Evolutionary conservation across 2,797 vertebrate species (phyloP).

Genomic region (Astyanax mexicanus): DNA sequence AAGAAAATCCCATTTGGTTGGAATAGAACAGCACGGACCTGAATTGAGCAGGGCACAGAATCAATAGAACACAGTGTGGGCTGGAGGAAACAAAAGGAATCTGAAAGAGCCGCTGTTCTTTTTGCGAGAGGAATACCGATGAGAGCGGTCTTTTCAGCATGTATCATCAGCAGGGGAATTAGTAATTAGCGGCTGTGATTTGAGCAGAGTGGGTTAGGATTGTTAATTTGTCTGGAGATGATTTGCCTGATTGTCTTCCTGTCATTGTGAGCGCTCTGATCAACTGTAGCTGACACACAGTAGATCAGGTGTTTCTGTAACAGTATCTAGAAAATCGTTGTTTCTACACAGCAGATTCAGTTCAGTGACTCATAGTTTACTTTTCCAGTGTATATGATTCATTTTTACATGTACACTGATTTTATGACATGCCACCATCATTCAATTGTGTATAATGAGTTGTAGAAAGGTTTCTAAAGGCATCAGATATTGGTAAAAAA

Average conservation of each 20-base stretch:
- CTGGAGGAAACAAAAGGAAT: constrained; percentile 7
- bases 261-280: constrained; percentile 4
- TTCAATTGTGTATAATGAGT: too few relatives aligned
- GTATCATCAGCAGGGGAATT: constrained; percentile 9
- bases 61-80: not conserved
- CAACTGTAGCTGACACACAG: not conserved
- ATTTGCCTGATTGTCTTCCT: constrained; percentile 32
- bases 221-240: constrained; percentile 32
- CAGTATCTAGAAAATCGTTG: not conserved
- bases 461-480: too few relatives aligned
- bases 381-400: not conserved
- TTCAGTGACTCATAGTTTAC: not conserved
- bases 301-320: not conserved
- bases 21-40: not conserved
- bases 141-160: constrained; percentile 3
- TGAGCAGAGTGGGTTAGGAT: constrained; percentile 14
- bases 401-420: too few relatives aligned
- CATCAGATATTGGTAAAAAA: too few relatives aligned
- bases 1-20: not conserved
- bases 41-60: not conserved
- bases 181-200: constrained; percentile 36
- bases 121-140: not conserved
- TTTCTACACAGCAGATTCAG: not conserved
- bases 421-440: too few relatives aligned
- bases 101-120: not conserved